These are phyloP conservation scores for Acanthurus lineatus DNA, from an alignment of 2,797 vertebrate species.

Conservation along the genomic window DNA sequence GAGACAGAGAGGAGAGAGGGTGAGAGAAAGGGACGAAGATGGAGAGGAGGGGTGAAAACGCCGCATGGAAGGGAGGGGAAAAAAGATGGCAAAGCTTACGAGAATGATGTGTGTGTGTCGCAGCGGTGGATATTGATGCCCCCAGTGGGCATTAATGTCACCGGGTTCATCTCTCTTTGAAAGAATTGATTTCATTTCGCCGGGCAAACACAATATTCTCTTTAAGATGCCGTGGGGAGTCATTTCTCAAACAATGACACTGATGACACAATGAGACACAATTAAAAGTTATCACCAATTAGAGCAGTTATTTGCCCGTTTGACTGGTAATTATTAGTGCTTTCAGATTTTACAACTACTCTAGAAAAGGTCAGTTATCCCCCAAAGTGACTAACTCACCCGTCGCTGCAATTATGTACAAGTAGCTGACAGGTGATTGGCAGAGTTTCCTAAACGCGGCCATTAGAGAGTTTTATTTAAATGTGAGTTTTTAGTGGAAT, in stretches of 20 bases:
- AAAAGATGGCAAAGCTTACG: conserved; percentile 10
- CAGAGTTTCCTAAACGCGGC: background rate
- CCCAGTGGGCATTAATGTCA: conserved; percentile 56
- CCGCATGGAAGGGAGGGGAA: conserved; percentile 21
- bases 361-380: background rate
- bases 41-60: conserved; percentile 24
- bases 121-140: conserved; percentile 57
- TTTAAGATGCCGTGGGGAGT: conserved; percentile 27
- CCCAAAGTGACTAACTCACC: background rate
- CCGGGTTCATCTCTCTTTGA: conserved; percentile 54
- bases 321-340: background rate
- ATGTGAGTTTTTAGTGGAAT: background rate
- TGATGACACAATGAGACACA: conserved; percentile 28
- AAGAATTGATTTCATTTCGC: conserved; percentile 66
- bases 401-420: background rate
- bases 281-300: conserved; percentile 29
- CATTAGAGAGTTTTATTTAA: conserved; percentile 11
- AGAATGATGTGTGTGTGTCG: conserved; percentile 49
- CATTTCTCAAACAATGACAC: conserved; percentile 1
- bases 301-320: background rate
- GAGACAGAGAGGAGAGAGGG: conserved; percentile 40
- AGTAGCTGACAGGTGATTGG: background rate
- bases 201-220: conserved; percentile 41
- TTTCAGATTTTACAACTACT: background rate
- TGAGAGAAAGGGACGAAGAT: conserved; percentile 8